These are phyloP conservation scores for Tragelaphus strepsiceros DNA, from an alignment of 2,113 vertebrate species.

Conservation along the genomic window DNA sequence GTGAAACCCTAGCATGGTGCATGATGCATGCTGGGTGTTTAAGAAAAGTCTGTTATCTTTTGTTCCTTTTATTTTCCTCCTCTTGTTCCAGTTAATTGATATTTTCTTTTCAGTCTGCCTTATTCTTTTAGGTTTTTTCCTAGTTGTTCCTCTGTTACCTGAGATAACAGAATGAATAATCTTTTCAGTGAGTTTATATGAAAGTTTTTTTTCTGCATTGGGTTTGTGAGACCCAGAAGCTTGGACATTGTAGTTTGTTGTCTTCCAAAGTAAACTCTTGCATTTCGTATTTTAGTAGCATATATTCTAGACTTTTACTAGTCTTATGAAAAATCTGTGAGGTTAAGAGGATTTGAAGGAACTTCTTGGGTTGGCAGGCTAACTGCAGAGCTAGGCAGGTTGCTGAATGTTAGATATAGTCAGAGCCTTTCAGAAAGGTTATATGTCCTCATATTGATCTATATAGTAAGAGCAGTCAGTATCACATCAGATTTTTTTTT, in stretches of 20 bases:
- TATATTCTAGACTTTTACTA: background rate
- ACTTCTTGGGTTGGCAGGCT: background rate
- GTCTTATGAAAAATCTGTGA: conserved; percentile 1
- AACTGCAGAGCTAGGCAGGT: background rate
- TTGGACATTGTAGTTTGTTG: background rate
- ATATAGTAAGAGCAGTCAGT: background rate
- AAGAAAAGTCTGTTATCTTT: background rate
- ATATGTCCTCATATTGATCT: background rate
- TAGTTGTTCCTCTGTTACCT: background rate
- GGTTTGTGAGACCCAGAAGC: background rate
- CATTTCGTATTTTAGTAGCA: background rate
- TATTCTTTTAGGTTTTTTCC: background rate
- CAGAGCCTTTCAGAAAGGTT: background rate
- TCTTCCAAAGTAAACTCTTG: conserved; percentile 12
- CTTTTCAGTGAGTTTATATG: background rate
- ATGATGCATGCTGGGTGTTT: background rate
- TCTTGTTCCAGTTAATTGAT: background rate
- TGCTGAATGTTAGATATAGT: background rate
- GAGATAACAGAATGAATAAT: background rate
- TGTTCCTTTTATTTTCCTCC: background rate
- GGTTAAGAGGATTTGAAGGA: background rate
- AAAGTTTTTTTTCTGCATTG: background rate
- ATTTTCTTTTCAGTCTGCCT: background rate
- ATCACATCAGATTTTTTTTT: background rate
- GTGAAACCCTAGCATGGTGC: background rate